Conservation (phyloP, 2,888 invertebrate genomes). For the Bombyx huttoni region DNA sequence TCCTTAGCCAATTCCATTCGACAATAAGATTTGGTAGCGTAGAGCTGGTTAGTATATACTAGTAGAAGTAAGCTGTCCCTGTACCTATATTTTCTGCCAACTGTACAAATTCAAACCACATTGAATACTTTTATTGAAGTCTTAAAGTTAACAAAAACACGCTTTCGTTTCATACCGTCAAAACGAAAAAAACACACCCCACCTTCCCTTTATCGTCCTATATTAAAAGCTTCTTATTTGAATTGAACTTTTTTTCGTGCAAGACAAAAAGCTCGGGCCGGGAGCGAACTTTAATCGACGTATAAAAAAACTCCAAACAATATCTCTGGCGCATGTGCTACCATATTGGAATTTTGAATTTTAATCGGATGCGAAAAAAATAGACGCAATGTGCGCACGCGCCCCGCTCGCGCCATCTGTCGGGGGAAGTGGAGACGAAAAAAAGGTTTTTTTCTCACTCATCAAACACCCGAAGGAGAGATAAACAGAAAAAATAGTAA, state of each 20-base stretch:
- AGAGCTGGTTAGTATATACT: too few species aligned
- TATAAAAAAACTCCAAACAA: constrained; percentile 34
- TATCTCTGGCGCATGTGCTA: constrained; percentile 48
- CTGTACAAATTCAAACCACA: not conserved
- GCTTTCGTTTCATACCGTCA: too few species aligned
- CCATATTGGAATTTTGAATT: constrained; percentile 56
- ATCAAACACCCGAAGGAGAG: constrained; percentile 51
- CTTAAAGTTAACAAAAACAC: not conserved
- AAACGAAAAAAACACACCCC: not conserved
- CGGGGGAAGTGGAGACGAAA: constrained; percentile 22
- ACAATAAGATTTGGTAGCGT: too few species aligned
- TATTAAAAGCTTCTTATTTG: constrained; percentile 25
- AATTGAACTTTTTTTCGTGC: constrained; percentile 27
- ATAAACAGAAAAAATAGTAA: constrained; percentile 61
- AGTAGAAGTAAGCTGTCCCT: too few species aligned
- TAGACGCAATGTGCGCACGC: constrained; percentile 67
- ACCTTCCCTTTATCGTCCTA: not conserved
- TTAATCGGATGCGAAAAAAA: constrained; percentile 70
- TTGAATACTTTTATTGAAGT: not conserved
- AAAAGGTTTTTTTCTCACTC: constrained; percentile 48
- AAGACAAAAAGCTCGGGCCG: constrained; percentile 23
- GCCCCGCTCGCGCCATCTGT: constrained; percentile 61
- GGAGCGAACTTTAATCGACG: constrained; percentile 20
- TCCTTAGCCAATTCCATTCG: too few species aligned
- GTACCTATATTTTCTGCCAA: too few species aligned